Base-by-base conservation (phyloP, 2,797 vertebrate species). In the Remorina albescens region DNA sequence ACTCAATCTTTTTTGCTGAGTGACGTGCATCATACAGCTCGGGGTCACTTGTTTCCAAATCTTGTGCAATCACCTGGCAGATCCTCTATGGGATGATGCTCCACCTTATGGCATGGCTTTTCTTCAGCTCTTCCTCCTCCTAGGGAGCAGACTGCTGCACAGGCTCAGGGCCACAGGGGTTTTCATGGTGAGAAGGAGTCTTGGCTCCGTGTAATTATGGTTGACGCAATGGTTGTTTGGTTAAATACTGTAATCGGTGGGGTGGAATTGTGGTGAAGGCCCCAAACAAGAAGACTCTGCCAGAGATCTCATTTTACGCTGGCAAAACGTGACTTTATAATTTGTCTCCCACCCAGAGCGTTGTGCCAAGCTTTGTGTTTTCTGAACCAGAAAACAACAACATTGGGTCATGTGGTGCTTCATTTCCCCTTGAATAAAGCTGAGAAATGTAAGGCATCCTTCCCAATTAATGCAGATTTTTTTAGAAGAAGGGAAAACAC, bases 221-320 rank as follows among this genome's bases (percentile, higher is more conserved):
- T 94, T 91, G 94, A 88, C 88, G 94, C 93, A 90, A 94, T 91
- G 93, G 90, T 93, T 93, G 94, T 92, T 93, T 19, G 80, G 89
- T 90, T 90, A 93, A 91, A 91, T 93, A 84, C 89, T 93, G 88
- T 92, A 92, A 94, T 90, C 94, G 89, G 78, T 81, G 78, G 93
- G 86, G 74, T 81, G 90, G 88, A 84, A 81, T 76, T 88, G 89
- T 74, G 89, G 91, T 60, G 0, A 79, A 69, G 49, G 74, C 76
- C 72, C 66, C 49, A 86, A 90, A 86, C 82, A 83, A 81, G 73
- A 74, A 66, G 30, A 59, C 76, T 54, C 46, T 67, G 78, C 87
- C 81, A 83, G 71, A 83, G 57, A 72, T 73, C 56, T 71, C 6
- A 74, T 82, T 81, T 83, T 68, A 57, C 64, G 71, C 68, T 13